A percentile compares a stretch with the other conserved stretches of the same genome.
Conservation (phyloP, 2,797 vertebrate species). For the Remorina albescens region DNA sequence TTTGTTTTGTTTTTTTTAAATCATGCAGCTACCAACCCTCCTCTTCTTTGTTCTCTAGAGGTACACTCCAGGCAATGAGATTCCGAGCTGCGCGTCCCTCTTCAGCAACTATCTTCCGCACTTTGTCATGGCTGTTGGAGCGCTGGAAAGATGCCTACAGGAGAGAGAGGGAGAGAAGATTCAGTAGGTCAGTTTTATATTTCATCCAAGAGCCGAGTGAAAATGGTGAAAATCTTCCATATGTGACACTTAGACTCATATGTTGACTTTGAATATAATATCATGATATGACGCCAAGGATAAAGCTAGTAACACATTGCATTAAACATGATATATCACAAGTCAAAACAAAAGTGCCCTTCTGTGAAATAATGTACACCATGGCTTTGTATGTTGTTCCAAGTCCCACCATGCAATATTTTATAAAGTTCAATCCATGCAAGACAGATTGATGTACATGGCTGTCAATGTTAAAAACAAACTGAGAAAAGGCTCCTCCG, state of each 20-base stretch:
- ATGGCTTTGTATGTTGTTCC: no score
- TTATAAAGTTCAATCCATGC: not conserved
- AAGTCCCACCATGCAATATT: no score
- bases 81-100: conserved; percentile 97
- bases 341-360: not conserved
- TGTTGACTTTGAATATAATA: not conserved
- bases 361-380: not conserved
- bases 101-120: conserved; percentile 96
- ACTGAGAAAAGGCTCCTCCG: not conserved
- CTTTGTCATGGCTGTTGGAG: conserved; percentile 98
- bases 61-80: conserved; percentile 97
- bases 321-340: not conserved
- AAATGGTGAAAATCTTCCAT: not conserved
- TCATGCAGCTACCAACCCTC: conserved; percentile 85
- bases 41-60: conserved; percentile 95
- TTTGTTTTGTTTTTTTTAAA: no score
- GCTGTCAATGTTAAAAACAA: not conserved
- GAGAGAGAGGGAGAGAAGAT: conserved; percentile 21
- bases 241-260: not conserved
- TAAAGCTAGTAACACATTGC: not conserved
- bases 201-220: not conserved
- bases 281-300: not conserved
- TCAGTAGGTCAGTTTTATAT: not conserved
- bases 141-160: conserved; percentile 94
- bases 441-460: no score